A percentile compares a stretch with the other conserved stretches of the same genome.
These are phyloP conservation scores for Dermochelys coriacea DNA, from an alignment of 2,797 vertebrate species.

Conservation along the genomic window DNA sequence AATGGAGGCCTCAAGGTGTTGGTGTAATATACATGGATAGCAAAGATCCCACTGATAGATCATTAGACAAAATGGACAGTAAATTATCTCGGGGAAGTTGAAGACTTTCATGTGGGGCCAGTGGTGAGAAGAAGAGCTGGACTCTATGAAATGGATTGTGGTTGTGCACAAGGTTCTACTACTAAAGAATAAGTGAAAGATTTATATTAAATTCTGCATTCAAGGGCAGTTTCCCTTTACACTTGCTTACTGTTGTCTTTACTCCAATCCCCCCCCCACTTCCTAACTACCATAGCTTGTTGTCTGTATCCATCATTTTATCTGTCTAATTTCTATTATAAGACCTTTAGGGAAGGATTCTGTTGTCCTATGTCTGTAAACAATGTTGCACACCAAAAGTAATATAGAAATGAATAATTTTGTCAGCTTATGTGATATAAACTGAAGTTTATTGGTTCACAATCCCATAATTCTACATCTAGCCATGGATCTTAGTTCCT, in stretches of 20 bases:
- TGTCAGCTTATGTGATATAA: too few species aligned
- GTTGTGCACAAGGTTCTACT: neutral
- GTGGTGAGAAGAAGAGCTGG: neutral
- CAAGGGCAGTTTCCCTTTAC: neutral
- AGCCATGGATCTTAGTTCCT: neutral
- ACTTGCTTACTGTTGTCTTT: neutral
- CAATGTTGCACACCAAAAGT: too few species aligned
- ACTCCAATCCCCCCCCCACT: neutral
- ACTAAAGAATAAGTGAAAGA: neutral
- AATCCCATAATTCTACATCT: neutral
- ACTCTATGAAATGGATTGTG: neutral
- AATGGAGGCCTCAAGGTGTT: neutral
- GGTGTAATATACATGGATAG: neutral
- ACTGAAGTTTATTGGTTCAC: neutral
- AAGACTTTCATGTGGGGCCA: neutral
- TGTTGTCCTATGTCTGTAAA: too few species aligned
- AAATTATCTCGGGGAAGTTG: neutral
- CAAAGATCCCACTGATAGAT: neutral
- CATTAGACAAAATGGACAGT: neutral
- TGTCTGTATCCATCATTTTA: neutral
- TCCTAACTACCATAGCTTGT: neutral
- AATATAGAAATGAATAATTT: too few species aligned
- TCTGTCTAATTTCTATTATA: neutral
- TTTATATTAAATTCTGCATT: neutral
- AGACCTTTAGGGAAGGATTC: too few species aligned